These are phyloP conservation scores for Phrynosoma platyrhinos DNA, from an alignment of 2,113 vertebrate species.

Conservation along the genomic window DNA sequence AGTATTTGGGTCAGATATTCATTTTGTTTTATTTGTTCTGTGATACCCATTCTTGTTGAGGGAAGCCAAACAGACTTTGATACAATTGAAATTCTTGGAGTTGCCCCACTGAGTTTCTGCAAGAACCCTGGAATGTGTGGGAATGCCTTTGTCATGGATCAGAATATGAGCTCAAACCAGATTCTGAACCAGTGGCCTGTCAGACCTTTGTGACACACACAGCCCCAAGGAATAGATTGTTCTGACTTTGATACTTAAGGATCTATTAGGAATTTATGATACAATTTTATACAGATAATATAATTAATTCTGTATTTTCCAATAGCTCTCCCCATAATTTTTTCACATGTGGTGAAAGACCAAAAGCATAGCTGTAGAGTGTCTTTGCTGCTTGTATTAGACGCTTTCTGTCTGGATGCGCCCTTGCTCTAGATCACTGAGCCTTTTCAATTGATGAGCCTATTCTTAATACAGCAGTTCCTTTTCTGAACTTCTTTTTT, in stretches of 20 bases:
- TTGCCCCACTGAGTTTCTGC: background rate
- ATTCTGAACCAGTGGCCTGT: background rate
- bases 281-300: background rate
- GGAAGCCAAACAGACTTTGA: too few species aligned
- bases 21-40: background rate
- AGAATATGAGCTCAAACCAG: background rate
- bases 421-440: background rate
- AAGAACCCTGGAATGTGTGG: background rate
- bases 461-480: background rate
- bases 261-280: too few species aligned
- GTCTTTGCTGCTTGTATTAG: background rate
- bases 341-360: background rate
- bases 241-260: too few species aligned
- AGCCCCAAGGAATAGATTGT: background rate
- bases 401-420: background rate
- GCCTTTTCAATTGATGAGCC: background rate
- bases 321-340: background rate
- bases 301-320: background rate
- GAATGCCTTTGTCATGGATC: background rate
- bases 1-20: background rate
- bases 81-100: background rate
- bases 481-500: background rate
- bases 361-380: background rate
- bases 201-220: too few species aligned
- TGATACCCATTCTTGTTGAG: background rate